These are phyloP conservation scores for Boulengeromyrus knoepffleri DNA, from an alignment of 2,113 vertebrate genomes.

Conservation along the genomic window DNA sequence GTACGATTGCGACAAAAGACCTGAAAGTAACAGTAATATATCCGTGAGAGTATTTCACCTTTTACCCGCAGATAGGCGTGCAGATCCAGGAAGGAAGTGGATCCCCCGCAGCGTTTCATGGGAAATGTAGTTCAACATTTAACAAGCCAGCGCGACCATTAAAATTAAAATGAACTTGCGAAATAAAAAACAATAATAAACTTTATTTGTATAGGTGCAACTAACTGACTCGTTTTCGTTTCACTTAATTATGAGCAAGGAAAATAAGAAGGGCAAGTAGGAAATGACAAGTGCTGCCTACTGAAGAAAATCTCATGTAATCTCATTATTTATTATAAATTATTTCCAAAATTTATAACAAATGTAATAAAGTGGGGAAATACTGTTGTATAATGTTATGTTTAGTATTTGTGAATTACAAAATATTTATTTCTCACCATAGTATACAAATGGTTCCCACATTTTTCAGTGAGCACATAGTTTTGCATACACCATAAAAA, in stretches of 20 bases:
- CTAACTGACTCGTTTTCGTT: not conserved
- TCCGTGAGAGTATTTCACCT: not conserved
- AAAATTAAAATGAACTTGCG: not conserved
- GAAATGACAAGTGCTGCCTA: not conserved
- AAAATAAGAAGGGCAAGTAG: not conserved
- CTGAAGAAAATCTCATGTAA: not conserved
- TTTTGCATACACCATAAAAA: not conserved
- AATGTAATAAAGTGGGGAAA: not conserved
- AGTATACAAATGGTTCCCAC: not conserved
- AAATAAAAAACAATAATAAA: not conserved
- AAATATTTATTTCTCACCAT: not conserved
- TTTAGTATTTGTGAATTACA: not conserved
- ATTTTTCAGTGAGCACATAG: not conserved
- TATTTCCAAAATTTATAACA: not conserved
- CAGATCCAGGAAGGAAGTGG: not conserved
- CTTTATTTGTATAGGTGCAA: not conserved
- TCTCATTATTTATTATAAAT: not conserved
- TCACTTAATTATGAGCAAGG: not conserved
- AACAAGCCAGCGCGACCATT: not conserved
- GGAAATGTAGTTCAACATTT: not conserved
- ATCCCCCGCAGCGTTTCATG: not conserved
- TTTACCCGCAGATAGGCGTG: not conserved
- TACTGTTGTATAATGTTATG: not conserved
- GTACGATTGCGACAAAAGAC: not conserved
- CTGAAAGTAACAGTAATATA: not conserved